Conservation (phyloP, 2,888 invertebrate species). For the Amiota communis region DNA sequence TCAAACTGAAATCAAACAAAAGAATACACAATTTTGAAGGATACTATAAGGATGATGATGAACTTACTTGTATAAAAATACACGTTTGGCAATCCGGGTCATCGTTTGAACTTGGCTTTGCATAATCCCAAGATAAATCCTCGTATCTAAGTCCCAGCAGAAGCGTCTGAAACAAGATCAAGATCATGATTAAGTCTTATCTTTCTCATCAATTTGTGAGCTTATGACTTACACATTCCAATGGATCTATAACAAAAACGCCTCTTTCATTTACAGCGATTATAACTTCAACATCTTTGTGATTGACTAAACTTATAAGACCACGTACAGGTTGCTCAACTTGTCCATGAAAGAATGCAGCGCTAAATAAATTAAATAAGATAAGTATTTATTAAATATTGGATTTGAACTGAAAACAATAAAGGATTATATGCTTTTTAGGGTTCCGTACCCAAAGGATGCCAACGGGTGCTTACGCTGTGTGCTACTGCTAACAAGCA, state of each 20-base stretch:
- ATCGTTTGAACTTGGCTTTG: conserved; percentile 85
- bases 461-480: too few relatives aligned
- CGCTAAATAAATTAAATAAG: conserved; percentile 74
- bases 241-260: conserved; percentile 88
- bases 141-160: conserved; percentile 89
- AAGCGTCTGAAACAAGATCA: conserved; percentile 78
- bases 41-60: too few relatives aligned
- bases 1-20: conserved; percentile 64
- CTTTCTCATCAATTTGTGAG: background rate
- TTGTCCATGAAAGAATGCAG: conserved; percentile 95
- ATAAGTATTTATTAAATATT: background rate
- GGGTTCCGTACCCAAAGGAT: too few relatives aligned
- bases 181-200: background rate
- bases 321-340: conserved; percentile 93
- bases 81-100: conserved; percentile 92
- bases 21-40: too few relatives aligned
- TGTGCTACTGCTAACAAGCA: too few relatives aligned
- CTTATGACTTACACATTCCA: conserved; percentile 82
- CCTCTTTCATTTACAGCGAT: conserved; percentile 91
- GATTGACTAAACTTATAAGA: conserved; percentile 86
- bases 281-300: conserved; percentile 89
- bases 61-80: conserved; percentile 84
- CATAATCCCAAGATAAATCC: conserved; percentile 94
- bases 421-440: too few relatives aligned
- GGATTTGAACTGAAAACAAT: background rate